Percentiles rank a stretch among this genome's conserved stretches.
These are phyloP conservation scores for Lerista edwardsae DNA, from an alignment of 2,797 vertebrate species.

Conservation along the genomic window DNA sequence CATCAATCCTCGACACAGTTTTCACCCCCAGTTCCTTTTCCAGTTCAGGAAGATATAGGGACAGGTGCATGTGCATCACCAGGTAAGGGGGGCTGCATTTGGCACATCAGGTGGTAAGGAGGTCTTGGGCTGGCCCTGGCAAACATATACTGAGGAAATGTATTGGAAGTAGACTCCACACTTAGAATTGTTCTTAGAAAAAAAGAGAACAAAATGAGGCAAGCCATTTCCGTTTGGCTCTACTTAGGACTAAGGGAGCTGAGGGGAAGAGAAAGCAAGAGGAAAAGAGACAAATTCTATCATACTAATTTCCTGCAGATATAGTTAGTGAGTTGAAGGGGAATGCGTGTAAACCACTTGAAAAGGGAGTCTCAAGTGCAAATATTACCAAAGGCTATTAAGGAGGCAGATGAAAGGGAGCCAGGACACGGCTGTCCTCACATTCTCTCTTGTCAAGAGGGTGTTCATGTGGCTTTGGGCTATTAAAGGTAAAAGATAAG, in stretches of 20 bases:
- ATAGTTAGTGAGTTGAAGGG: slow-evolving; percentile 14
- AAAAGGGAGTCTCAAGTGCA: slow-evolving; percentile 39
- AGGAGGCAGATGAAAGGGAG: slow-evolving; percentile 52
- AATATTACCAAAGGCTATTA: slow-evolving; percentile 44
- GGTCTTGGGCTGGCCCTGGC: background rate
- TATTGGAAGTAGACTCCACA: background rate
- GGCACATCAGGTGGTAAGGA: too few relatives aligned
- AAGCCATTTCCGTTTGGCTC: background rate
- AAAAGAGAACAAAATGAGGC: background rate
- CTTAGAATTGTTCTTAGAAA: background rate
- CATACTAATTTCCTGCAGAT: slow-evolving; percentile 20
- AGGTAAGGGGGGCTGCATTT: too few relatives aligned
- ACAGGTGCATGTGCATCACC: too few relatives aligned
- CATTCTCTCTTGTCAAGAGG: slow-evolving; percentile 29
- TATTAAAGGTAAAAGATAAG: slow-evolving; percentile 32
- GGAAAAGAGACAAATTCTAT: background rate
- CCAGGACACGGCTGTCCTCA: background rate
- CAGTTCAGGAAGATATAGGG: too few relatives aligned
- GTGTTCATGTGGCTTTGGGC: slow-evolving; percentile 29
- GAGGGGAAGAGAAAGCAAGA: slow-evolving; percentile 6
- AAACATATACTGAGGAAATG: background rate
- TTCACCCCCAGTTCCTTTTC: too few relatives aligned
- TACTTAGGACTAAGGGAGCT: background rate
- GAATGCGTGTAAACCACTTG: slow-evolving; percentile 30
- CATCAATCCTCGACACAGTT: too few relatives aligned